These are phyloP conservation scores for Pogoniulus pusillus DNA, from an alignment of 2,797 vertebrate genomes.

Conservation along the genomic window DNA sequence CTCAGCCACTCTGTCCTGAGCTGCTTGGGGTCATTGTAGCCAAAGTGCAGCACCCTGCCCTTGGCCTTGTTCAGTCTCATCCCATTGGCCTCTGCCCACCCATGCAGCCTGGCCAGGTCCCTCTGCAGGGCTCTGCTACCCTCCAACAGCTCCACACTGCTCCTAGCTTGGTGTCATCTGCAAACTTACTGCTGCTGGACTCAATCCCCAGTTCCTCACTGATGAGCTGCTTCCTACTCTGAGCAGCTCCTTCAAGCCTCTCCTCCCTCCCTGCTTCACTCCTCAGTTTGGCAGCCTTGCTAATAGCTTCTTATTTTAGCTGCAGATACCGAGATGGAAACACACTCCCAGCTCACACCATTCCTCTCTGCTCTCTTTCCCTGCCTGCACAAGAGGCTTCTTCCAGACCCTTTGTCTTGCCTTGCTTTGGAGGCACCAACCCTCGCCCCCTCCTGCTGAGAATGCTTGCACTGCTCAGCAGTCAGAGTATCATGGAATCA, in stretches of 20 bases:
- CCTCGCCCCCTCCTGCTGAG: background rate
- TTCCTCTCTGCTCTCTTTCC: background rate
- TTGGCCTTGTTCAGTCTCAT: too few relatives aligned
- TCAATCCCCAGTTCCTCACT: too few relatives aligned
- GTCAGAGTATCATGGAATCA: too few relatives aligned
- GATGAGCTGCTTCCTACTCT: background rate
- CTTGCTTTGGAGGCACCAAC: background rate
- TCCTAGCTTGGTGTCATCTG: too few relatives aligned
- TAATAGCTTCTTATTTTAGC: conserved; percentile 5
- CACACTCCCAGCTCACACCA: background rate
- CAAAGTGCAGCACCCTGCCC: too few relatives aligned
- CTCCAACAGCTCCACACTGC: too few relatives aligned
- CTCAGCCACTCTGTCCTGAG: too few relatives aligned
- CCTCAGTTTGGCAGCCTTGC: background rate
- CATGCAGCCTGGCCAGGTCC: too few relatives aligned
- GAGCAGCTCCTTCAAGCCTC: background rate
- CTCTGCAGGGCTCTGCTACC: too few relatives aligned
- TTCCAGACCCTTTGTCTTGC: background rate
- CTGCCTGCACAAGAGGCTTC: background rate
- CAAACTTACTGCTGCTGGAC: too few relatives aligned
- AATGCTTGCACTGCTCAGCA: background rate
- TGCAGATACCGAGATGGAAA: background rate
- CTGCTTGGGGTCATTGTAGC: too few relatives aligned
- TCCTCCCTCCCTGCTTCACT: background rate
- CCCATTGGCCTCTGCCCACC: too few relatives aligned